These are phyloP conservation scores for Myrmecobius fasciatus DNA, from an alignment of 2,113 vertebrate species.

Conservation along the genomic window DNA sequence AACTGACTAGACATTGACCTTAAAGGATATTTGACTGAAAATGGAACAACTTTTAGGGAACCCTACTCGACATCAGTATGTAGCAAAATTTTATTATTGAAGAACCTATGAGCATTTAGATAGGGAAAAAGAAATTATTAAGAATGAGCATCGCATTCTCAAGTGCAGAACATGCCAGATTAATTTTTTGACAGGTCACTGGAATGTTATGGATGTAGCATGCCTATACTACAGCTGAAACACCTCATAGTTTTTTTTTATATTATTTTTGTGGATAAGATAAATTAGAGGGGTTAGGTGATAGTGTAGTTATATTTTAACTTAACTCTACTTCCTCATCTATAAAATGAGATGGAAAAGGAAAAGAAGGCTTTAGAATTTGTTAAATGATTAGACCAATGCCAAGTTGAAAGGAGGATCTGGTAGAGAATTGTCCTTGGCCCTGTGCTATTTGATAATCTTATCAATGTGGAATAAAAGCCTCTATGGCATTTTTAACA, in stretches of 20 bases:
- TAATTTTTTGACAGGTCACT: neutral
- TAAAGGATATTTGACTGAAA: neutral
- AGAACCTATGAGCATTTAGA: neutral
- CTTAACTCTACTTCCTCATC: too few species aligned
- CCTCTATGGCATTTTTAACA: neutral
- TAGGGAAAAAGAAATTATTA: neutral
- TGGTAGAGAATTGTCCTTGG: neutral
- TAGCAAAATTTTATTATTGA: neutral
- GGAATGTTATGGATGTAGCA: neutral
- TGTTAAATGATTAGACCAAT: neutral
- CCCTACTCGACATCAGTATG: neutral
- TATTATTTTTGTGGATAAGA: neutral
- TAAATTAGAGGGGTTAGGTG: neutral
- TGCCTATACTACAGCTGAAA: neutral
- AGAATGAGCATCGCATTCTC: neutral
- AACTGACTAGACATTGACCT: neutral
- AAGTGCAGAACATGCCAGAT: neutral
- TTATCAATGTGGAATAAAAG: neutral
- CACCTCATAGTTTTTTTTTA: neutral
- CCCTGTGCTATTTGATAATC: neutral
- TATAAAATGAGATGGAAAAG: too few species aligned
- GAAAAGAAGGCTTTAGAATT: neutral
- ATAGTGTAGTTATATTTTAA: neutral
- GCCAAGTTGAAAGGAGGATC: neutral
- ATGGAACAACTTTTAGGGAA: neutral